Evolutionary conservation across 2,113 vertebrate genomes (phyloP).

Genomic region (Polypterus bichir): DNA sequence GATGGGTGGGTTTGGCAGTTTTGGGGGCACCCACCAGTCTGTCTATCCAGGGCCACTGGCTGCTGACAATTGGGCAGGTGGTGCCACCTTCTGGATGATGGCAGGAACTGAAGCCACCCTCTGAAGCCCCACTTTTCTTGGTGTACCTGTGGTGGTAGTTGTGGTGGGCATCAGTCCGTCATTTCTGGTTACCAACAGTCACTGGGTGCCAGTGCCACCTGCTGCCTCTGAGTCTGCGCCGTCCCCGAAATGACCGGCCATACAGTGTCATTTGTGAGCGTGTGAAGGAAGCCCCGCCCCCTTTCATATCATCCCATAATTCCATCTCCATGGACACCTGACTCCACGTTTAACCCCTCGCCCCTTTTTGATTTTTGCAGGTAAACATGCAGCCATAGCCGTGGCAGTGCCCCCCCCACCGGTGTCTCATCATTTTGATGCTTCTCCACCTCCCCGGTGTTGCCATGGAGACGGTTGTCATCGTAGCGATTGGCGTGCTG

Average conservation of each 20-base stretch:
- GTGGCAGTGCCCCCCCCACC: slow-evolving; percentile 18
- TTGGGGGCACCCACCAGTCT: too few species aligned
- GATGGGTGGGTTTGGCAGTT: too few species aligned
- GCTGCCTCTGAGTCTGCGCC: neutral
- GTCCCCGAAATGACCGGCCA: neutral
- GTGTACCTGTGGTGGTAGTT: too few species aligned
- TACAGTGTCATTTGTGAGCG: neutral
- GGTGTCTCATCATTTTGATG: slow-evolving; percentile 3
- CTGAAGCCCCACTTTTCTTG: too few species aligned
- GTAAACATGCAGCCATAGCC: slow-evolving; percentile 31
- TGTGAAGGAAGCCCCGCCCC: neutral
- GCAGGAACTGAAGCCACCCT: too few species aligned
- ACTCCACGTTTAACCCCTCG: slow-evolving; percentile 4
- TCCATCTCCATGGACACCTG: neutral
- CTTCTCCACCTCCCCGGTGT: slow-evolving; percentile 5
- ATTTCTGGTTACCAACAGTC: too few species aligned
- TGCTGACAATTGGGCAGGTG: too few species aligned
- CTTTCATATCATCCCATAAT: neutral
- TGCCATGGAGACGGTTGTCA: slow-evolving; percentile 90
- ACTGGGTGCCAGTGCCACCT: too few species aligned
- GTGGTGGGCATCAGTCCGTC: too few species aligned
- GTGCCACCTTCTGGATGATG: too few species aligned
- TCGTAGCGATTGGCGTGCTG: slow-evolving; percentile 85
- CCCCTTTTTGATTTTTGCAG: slow-evolving; percentile 24
- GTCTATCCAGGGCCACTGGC: too few species aligned